Percentiles rank a stretch among this genome's conserved stretches.
phyloP scores from a whole-genome alignment of 2,888 invertebrate species.

The Agelastica alni region DNA sequence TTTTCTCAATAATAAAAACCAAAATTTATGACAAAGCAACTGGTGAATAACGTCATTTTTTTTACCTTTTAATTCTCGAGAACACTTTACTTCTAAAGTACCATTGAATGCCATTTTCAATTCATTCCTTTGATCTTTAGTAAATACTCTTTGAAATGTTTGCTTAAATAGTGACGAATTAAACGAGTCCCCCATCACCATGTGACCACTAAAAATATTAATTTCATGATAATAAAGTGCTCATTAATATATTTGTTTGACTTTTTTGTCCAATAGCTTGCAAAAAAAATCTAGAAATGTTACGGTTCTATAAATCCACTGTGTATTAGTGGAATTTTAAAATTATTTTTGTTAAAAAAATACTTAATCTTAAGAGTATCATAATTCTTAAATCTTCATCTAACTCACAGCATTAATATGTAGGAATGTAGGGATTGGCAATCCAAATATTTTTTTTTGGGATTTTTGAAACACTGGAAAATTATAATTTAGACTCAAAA shows the following conservation, averaged over 20 bases:
- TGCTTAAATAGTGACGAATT: slow-evolving; percentile 99
- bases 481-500: no score
- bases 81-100: slow-evolving; percentile 95
- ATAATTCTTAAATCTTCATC: no score
- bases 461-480: no score
- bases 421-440: no score
- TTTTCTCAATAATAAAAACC: no score
- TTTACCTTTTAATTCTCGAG: slow-evolving; percentile 86
- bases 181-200: slow-evolving; percentile 99
- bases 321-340: no score
- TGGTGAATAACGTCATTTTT: not conserved
- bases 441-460: no score
- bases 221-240: no score
- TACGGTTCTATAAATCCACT: no score
- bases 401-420: no score
- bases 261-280: not conserved
- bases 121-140: slow-evolving; percentile 85
- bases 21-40: not conserved
- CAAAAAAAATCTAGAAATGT: not conserved
- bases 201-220: slow-evolving; percentile 76
- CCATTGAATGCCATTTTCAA: slow-evolving; percentile 99
- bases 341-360: no score
- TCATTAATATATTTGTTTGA: not conserved
- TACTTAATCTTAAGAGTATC: no score
- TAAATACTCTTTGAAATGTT: slow-evolving; percentile 97